Evolutionary conservation across 2,888 invertebrate genomes (phyloP).

Genomic region (Oxyteleia sp.): DNA sequence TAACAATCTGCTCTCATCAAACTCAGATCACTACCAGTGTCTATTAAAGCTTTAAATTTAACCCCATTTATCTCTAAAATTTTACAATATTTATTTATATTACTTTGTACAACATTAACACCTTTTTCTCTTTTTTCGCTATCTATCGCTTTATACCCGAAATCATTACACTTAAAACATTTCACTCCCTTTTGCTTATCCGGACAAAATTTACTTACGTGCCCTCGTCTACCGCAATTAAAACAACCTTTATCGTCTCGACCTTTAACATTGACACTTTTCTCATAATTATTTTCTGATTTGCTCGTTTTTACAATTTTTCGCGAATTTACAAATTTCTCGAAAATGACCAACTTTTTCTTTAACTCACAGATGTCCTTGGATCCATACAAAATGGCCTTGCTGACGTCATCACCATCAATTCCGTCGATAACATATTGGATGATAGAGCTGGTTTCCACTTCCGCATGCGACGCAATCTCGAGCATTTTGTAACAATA

Average conservation of each 20-base stretch:
- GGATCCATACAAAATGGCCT: neutral
- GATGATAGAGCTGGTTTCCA: neutral
- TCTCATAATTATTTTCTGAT: too few relatives aligned
- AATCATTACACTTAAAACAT: neutral
- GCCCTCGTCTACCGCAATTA: neutral
- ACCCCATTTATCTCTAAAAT: neutral
- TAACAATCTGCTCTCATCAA: neutral
- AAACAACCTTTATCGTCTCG: neutral
- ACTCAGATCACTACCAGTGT: neutral
- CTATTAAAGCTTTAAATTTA: neutral
- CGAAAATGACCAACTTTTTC: neutral
- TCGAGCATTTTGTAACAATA: neutral
- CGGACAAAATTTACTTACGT: neutral
- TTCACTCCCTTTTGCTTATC: neutral
- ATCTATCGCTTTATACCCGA: neutral
- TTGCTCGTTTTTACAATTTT: too few relatives aligned
- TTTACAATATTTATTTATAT: neutral
- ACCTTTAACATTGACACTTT: neutral
- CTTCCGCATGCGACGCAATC: neutral
- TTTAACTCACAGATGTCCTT: neutral
- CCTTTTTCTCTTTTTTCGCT: too few relatives aligned
- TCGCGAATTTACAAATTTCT: neutral
- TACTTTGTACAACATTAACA: neutral
- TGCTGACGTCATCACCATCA: neutral
- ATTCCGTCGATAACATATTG: neutral